A percentile compares a stretch with the other conserved stretches of the same genome.
phyloP scores from a whole-genome alignment of 2,888 invertebrate genomes.

The Ecliptopera silaceata region DNA sequence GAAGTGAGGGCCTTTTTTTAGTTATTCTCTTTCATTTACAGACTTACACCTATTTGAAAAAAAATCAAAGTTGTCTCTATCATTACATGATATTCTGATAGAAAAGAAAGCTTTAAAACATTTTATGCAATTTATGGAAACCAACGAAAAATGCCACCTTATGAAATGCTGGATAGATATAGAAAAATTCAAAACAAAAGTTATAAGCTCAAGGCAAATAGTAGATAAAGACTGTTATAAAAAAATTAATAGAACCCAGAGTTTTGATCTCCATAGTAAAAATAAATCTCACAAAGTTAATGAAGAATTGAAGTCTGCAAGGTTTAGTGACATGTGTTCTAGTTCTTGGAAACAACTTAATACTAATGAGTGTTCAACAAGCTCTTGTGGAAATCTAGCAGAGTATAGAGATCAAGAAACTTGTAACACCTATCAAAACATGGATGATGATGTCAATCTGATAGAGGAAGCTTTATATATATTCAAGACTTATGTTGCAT shows the following conservation, averaged over 20 bases:
- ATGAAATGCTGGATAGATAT: slow-evolving; percentile 91
- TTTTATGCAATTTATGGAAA: slow-evolving; percentile 93
- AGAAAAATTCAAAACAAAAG: slow-evolving; percentile 83
- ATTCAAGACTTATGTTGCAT: slow-evolving; percentile 90
- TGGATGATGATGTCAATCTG: slow-evolving; percentile 48
- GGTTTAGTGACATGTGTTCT: slow-evolving; percentile 42
- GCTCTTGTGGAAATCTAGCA: slow-evolving; percentile 63
- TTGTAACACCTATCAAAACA: slow-evolving; percentile 33
- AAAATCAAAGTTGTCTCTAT: slow-evolving; percentile 88
- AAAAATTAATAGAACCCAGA: slow-evolving; percentile 64
- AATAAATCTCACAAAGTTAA: slow-evolving; percentile 40
- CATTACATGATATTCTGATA: slow-evolving; percentile 87
- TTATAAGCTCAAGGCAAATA: slow-evolving; percentile 40
- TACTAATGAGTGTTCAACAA: slow-evolving; percentile 54
- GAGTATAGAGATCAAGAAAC: slow-evolving; percentile 37
- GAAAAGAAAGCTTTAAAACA: slow-evolving; percentile 92
- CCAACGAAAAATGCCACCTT: slow-evolving; percentile 85
- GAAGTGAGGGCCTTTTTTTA: neutral
- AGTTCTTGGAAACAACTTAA: slow-evolving; percentile 42
- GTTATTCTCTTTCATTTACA: slow-evolving; percentile 48
- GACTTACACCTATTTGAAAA: slow-evolving; percentile 67
- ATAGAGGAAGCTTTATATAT: slow-evolving; percentile 86
- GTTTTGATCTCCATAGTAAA: slow-evolving; percentile 63
- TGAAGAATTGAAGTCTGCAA: slow-evolving; percentile 48
- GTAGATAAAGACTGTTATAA: slow-evolving; percentile 46